Evolutionary conservation across 30 jellyfish, hydroid and myxozoan species (phyloP).

Genomic region (Cassiopea xamachana): DNA sequence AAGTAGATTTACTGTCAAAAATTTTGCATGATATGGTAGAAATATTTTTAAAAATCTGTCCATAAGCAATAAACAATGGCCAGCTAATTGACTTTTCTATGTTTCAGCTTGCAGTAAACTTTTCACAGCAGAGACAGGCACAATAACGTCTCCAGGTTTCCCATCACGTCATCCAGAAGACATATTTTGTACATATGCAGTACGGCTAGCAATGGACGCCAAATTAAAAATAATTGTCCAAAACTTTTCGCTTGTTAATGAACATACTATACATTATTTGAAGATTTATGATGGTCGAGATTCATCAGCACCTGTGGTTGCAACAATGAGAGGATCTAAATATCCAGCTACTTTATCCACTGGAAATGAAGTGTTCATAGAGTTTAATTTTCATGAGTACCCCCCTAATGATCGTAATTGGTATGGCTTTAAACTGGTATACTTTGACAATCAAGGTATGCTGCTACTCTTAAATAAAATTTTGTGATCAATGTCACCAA

Average conservation of each 20-base stretch:
- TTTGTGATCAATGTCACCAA: not conserved
- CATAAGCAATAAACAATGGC: not conserved
- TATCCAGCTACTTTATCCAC: not conserved
- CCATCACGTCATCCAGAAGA: not conserved
- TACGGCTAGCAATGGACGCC: not conserved
- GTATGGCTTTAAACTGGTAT: not conserved
- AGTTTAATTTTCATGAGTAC: not conserved
- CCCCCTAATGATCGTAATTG: not conserved
- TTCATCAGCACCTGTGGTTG: not conserved
- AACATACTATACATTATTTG: not conserved
- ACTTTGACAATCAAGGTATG: not conserved
- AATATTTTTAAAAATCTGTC: no score
- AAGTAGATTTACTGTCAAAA: no score
- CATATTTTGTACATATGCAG: not conserved
- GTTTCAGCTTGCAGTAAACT: constrained; percentile 1
- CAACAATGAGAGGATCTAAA: not conserved
- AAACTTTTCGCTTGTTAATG: not conserved
- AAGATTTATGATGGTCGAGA: not conserved
- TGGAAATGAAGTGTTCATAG: constrained; percentile 9
- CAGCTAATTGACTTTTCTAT: not conserved
- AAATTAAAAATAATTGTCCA: not conserved
- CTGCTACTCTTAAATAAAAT: not conserved
- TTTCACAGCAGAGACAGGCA: constrained; percentile 1
- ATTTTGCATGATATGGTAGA: not conserved
- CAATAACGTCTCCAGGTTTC: not conserved